Base-by-base conservation (phyloP, 2,113 vertebrate genomes). In the Coptodon rendalli region DNA sequence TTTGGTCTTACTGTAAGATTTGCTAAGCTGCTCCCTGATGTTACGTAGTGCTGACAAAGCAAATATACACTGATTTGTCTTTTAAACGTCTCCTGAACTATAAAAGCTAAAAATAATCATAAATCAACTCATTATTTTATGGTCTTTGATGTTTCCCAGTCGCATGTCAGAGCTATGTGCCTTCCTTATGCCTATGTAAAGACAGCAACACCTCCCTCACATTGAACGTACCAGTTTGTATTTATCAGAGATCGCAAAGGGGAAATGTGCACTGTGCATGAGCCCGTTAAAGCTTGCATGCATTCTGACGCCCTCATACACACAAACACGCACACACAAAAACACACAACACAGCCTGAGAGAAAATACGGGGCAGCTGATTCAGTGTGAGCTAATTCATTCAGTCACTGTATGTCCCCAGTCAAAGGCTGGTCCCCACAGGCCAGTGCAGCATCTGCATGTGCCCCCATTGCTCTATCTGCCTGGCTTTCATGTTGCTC, bases 401-500 rank as follows among this genome's bases (percentile, higher is more conserved):
- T 80, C 88, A 85, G 91, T 91, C 89, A 86, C 81, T 92, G 59
- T 80, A 61, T 71, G 87, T 92, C 89, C 87, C 59, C 83, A 83
- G 82, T 91, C 85, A 89, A 16, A 89, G 76, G 83, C 59, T 43
- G 84, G 68, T 90, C 86, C 91, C 87, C 85, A 85, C 68, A 84
- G 94, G 88, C 90, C 88, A 81, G 29, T 13, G 3, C 38, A 89
- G 89, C 92, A 93, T 94, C 94, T 95, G 93, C 83, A 94, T 56
- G 57, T 50, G 87, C 86, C 92, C 83, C 82, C 76, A 82, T 79
- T 34, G 80, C 87, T 82, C 88, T 14, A 43, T 88, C 86, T 63
- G 66, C 66, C 19, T 6, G 56, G 81, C 90, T 88, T 92, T 93
- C 88, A 91, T 83, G 90, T 79, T 6, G n/a, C 45, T 83, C 91